Evolutionary conservation across 2,113 vertebrate species (phyloP).

Genomic region (Cyphomyrus discorhynchus): DNA sequence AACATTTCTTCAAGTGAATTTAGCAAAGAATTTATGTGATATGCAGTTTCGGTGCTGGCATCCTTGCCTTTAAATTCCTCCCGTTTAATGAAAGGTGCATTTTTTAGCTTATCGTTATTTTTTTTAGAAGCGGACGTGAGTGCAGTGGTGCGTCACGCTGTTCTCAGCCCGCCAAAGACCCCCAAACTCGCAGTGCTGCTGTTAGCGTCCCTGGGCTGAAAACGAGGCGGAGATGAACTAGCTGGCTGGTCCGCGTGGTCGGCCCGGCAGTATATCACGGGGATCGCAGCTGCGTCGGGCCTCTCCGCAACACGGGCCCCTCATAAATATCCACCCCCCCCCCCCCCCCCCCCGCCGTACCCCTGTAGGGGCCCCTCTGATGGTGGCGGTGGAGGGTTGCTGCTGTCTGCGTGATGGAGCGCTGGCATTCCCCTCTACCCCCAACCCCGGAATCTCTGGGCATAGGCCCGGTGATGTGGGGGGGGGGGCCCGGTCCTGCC

Average conservation of each 20-base stretch:
- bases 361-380: constrained; percentile 59
- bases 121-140: constrained; percentile 24
- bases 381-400: constrained; percentile 64
- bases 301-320: constrained; percentile 46
- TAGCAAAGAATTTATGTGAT: background rate
- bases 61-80: background rate
- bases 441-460: constrained; percentile 14
- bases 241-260: constrained; percentile 48
- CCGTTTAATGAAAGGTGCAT: background rate
- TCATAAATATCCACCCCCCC: constrained; percentile 58
- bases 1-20: background rate
- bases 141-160: constrained; percentile 31
- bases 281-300: constrained; percentile 49
- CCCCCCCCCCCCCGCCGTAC: background rate
- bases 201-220: constrained; percentile 49
- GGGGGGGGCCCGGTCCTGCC: constrained; percentile 48
- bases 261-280: constrained; percentile 58
- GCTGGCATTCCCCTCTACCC: constrained; percentile 41
- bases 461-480: constrained; percentile 34
- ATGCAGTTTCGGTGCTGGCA: background rate
- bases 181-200: constrained; percentile 45
- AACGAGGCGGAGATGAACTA: constrained; percentile 63
- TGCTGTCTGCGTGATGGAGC: constrained; percentile 66
- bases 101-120: background rate
- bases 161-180: constrained; percentile 41